Conservation (phyloP, 2,797 vertebrate genomes). For the Linurgus olivaceus region DNA sequence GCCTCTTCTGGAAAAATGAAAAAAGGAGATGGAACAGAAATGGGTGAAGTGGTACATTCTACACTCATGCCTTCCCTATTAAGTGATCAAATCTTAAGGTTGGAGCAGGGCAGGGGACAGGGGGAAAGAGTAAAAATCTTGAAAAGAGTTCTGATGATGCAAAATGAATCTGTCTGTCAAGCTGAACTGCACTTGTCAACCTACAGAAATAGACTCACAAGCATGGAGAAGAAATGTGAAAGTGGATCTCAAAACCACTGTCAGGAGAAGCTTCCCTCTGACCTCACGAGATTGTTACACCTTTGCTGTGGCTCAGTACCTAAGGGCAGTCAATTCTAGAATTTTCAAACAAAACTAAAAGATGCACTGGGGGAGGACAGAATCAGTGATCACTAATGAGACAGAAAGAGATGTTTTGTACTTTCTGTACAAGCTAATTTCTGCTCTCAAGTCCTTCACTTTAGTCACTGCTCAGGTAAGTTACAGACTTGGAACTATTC, state of each 20-base stretch:
- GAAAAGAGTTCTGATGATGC: background rate
- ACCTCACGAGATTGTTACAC: background rate
- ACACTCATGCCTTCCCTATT: background rate
- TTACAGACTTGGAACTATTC: constrained; percentile 21
- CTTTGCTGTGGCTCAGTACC: background rate
- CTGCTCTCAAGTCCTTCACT: background rate
- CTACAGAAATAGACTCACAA: background rate
- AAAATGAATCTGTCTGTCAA: background rate
- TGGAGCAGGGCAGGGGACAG: accelerated
- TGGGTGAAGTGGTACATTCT: constrained; percentile 37
- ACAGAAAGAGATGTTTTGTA: background rate
- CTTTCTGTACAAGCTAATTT: background rate
- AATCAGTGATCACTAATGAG: background rate
- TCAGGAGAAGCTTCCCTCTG: background rate
- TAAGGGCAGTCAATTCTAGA: background rate
- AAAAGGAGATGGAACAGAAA: constrained; percentile 55
- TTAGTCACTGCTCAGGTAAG: background rate
- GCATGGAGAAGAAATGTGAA: background rate
- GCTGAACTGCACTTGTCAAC: background rate
- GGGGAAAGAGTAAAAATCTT: background rate
- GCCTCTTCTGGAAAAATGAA: constrained; percentile 6
- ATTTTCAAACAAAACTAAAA: background rate
- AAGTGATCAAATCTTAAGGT: background rate
- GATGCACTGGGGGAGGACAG: background rate
- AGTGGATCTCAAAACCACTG: background rate